Evolutionary conservation across 2,113 vertebrate genomes (phyloP).

Genomic region (Poeciliopsis occidentalis): DNA sequence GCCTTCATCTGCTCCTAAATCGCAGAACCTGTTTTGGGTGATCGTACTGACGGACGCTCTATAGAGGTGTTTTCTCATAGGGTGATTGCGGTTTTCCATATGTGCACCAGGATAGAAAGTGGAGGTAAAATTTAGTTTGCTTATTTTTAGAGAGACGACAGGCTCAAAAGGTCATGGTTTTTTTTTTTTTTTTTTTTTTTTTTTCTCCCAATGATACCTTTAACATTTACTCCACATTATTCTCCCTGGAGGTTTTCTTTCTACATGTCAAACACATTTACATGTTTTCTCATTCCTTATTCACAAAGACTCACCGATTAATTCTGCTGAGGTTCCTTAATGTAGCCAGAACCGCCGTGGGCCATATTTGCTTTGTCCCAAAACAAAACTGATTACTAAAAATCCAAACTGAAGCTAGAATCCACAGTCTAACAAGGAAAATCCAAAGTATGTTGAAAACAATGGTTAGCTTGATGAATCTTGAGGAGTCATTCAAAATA

Average conservation of each 20-base stretch:
- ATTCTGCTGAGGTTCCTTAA: too few relatives aligned
- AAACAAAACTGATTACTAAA: too few relatives aligned
- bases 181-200: too few relatives aligned
- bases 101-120: conserved; percentile 22
- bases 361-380: too few relatives aligned
- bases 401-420: too few relatives aligned
- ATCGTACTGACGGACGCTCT: conserved; percentile 53
- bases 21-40: conserved; percentile 23
- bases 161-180: conserved; percentile 71
- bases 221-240: conserved; percentile 72
- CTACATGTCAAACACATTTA: conserved; percentile 34
- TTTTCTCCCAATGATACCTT: conserved; percentile 55
- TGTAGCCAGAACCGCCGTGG: too few relatives aligned
- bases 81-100: conserved; percentile 54
- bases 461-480: too few relatives aligned
- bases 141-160: conserved; percentile 50
- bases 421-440: too few relatives aligned
- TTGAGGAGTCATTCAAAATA: too few relatives aligned
- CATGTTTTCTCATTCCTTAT: background rate
- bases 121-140: background rate
- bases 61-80: conserved; percentile 73
- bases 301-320: background rate
- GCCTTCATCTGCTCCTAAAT: conserved; percentile 21
- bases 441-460: too few relatives aligned
- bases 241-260: conserved; percentile 60